Evolutionary conservation across 2,113 vertebrate species (phyloP).

Genomic region (Sceloporus tristichus): DNA sequence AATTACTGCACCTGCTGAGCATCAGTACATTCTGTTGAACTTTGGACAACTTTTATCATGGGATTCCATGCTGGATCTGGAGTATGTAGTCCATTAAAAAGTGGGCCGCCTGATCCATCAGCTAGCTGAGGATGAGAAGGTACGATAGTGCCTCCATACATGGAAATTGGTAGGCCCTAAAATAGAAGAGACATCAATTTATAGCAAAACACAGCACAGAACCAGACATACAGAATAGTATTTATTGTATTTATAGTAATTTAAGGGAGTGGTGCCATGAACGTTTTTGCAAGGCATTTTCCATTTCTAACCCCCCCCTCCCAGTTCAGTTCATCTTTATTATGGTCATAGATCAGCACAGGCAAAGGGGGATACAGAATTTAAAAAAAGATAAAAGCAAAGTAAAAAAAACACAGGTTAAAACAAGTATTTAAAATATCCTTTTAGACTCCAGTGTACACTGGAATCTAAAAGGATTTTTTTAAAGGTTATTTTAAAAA

Average conservation of each 20-base stretch:
- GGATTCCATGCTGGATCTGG: conserved; percentile 97
- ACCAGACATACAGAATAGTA: background rate
- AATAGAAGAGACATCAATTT: background rate
- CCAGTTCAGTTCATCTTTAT: too few relatives aligned
- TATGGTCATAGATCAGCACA: too few relatives aligned
- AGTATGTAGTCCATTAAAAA: conserved; percentile 95
- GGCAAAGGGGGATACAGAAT: too few relatives aligned
- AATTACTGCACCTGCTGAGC: conserved; percentile 90
- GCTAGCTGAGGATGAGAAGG: conserved; percentile 94
- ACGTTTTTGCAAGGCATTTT: background rate
- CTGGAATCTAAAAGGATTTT: too few relatives aligned
- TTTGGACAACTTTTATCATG: conserved; percentile 98
- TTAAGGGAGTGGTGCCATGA: background rate
- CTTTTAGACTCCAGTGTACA: too few relatives aligned
- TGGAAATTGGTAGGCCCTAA: conserved; percentile 95
- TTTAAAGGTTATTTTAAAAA: too few relatives aligned
- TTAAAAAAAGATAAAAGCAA: too few relatives aligned
- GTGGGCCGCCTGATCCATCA: conserved; percentile 92
- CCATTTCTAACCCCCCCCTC: background rate
- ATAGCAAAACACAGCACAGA: background rate
- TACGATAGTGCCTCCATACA: conserved; percentile 96
- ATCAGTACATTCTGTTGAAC: conserved; percentile 94
- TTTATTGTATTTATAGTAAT: background rate
- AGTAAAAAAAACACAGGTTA: too few relatives aligned
- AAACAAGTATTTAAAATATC: too few relatives aligned